phyloP scores from a whole-genome alignment of 2,888 invertebrate genomes.

The Allacma fusca region DNA sequence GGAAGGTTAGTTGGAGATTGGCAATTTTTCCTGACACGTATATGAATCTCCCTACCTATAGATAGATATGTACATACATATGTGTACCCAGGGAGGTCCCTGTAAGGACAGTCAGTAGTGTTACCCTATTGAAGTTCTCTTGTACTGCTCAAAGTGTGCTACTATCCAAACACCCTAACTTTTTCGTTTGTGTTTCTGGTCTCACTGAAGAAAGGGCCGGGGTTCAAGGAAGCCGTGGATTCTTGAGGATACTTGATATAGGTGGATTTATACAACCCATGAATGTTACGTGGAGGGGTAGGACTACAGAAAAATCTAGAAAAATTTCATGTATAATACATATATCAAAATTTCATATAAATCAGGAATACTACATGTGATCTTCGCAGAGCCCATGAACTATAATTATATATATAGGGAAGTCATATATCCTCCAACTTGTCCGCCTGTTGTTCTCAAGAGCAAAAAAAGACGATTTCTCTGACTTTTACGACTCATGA shows the following conservation, averaged over 20 bases:
- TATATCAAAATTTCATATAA: background rate
- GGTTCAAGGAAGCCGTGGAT: background rate
- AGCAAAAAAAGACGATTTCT: background rate
- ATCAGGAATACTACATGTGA: background rate
- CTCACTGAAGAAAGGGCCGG: no score
- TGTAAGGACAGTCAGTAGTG: no score
- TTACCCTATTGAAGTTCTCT: no score
- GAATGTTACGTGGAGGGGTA: background rate
- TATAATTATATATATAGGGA: no score
- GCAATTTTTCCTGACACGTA: background rate
- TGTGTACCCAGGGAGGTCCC: no score
- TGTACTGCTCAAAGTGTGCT: no score
- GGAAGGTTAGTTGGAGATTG: background rate
- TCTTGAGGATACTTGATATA: background rate
- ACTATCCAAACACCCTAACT: no score
- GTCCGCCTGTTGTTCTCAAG: background rate
- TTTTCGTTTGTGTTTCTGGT: background rate
- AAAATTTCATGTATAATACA: background rate
- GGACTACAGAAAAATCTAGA: no score
- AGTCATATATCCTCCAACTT: no score
- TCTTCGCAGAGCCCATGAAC: background rate
- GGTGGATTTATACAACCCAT: background rate
- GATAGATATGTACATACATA: no score
- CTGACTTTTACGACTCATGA: background rate
- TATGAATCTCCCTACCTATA: no score